Conservation (phyloP, 1,140 invertebrate genomes). For the Pseudoatta argentina region DNA sequence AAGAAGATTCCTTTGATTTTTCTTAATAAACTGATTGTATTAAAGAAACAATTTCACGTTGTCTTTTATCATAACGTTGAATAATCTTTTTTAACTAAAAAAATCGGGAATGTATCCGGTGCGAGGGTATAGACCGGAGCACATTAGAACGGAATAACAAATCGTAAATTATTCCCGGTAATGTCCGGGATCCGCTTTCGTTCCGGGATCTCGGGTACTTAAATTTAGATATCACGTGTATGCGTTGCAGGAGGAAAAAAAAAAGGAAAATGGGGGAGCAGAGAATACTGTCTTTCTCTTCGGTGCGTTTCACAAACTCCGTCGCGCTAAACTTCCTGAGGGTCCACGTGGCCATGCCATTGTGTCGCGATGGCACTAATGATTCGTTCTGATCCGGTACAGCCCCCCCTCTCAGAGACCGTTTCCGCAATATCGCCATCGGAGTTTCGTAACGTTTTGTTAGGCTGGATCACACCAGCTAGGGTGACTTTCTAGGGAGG, state of each 20-base stretch:
- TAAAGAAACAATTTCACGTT: neutral
- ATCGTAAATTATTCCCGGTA: conserved; percentile 78
- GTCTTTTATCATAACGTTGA: neutral
- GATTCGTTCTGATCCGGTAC: conserved; percentile 76
- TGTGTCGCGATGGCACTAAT: conserved; percentile 75
- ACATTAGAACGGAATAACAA: conserved; percentile 68
- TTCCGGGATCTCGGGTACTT: conserved; percentile 73
- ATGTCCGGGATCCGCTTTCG: conserved; percentile 77
- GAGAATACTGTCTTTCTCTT: conserved; percentile 24
- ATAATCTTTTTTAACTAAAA: neutral
- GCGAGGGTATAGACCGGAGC: conserved; percentile 45
- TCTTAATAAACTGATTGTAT: neutral
- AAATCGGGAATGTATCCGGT: conserved; percentile 56
- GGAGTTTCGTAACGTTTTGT: conserved; percentile 49
- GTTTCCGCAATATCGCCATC: conserved; percentile 49
- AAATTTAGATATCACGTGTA: conserved; percentile 81
- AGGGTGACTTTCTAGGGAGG: conserved; percentile 36
- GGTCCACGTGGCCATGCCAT: conserved; percentile 73
- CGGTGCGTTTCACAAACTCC: conserved; percentile 50
- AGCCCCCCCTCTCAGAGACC: conserved; percentile 17
- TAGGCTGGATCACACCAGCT: conserved; percentile 8
- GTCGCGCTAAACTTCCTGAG: conserved; percentile 73
- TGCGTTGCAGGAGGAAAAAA: conserved; percentile 67
- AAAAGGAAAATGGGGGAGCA: conserved; percentile 59
- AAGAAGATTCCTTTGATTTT: neutral